A percentile compares a stretch with the other conserved stretches of the same genome.
These are phyloP conservation scores for Axis porcinus DNA, from an alignment of 2,113 vertebrate species.

Conservation along the genomic window DNA sequence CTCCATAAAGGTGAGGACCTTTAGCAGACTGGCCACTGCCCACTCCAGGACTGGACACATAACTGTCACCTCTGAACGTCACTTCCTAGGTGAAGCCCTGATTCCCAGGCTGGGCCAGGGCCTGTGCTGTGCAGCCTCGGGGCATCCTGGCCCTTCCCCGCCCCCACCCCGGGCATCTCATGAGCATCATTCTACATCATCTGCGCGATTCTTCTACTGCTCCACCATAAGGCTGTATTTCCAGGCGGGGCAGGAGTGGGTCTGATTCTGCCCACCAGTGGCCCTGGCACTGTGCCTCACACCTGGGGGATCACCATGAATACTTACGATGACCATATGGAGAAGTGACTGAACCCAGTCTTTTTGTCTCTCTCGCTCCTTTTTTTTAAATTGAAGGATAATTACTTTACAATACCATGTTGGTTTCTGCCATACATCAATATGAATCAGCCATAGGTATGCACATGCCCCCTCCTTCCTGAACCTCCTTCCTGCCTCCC, in stretches of 20 bases:
- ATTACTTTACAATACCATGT: not conserved
- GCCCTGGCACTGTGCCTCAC: not conserved
- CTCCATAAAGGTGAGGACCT: not conserved
- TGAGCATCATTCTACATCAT: too few relatives aligned
- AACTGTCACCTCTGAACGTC: not conserved
- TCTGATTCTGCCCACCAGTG: not conserved
- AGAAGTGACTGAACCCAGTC: not conserved
- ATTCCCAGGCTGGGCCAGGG: not conserved
- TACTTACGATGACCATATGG: accelerated
- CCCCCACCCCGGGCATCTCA: too few relatives aligned
- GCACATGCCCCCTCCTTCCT: not conserved
- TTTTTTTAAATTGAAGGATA: not conserved
- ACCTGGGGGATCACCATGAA: not conserved
- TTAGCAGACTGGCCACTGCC: not conserved
- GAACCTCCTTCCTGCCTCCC: not conserved
- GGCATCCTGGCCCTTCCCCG: not conserved
- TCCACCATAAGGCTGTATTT: not conserved
- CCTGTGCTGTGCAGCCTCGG: not conserved
- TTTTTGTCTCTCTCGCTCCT: not conserved
- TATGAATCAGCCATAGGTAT: not conserved
- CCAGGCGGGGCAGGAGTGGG: not conserved
- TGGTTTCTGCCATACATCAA: not conserved
- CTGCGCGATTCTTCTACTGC: accelerated
- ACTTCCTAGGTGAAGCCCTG: not conserved
- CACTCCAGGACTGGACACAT: not conserved